Conservation (phyloP, 2,888 invertebrate genomes). For the Spisula solida region DNA sequence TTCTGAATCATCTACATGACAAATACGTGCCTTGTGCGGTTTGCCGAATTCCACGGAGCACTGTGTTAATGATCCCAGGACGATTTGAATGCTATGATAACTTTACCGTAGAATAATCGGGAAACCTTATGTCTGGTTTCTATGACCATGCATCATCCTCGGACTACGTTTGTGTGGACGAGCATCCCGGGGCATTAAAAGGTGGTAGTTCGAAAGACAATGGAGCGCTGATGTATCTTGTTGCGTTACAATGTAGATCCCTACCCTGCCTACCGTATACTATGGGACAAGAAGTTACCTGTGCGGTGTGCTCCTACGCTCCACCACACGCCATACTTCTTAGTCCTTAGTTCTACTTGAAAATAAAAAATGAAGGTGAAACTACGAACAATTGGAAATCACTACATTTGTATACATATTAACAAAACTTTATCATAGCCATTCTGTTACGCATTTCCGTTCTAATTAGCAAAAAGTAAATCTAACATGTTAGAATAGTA, state of each 20-base stretch:
- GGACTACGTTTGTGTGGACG: constrained; percentile 43
- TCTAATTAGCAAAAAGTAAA: no score
- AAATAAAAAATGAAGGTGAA: no score
- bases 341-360: no score
- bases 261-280: constrained; percentile 36
- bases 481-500: no score
- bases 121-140: constrained; percentile 26
- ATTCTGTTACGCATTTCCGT: no score
- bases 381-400: no score
- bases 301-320: constrained; percentile 37
- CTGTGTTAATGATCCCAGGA: constrained; percentile 34
- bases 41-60: constrained; percentile 20
- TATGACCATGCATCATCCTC: constrained; percentile 3
- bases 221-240: constrained; percentile 39
- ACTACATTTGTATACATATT: no score
- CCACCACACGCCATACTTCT: neutral
- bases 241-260: constrained; percentile 31
- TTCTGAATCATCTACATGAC: neutral
- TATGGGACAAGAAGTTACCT: constrained; percentile 24
- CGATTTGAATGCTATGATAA: constrained; percentile 21
- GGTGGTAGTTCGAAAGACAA: neutral
- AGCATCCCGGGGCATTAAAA: neutral
- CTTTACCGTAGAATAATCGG: constrained; percentile 26
- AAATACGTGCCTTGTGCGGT: constrained; percentile 38
- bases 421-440: no score